phyloP scores from a whole-genome alignment of 2,113 vertebrate species.

The Alouatta palliata region DNA sequence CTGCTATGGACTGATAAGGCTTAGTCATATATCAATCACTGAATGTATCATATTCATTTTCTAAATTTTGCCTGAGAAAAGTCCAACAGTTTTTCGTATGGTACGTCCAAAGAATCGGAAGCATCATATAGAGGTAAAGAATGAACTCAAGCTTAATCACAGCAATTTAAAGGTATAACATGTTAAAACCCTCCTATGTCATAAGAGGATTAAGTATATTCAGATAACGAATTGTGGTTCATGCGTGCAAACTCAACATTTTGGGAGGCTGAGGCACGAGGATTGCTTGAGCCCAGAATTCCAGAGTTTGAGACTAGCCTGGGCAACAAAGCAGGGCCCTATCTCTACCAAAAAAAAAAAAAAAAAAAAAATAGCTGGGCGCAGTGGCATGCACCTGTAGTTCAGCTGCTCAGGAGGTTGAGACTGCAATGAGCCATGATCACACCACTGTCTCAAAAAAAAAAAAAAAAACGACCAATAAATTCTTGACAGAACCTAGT shows the following conservation, averaged over 20 bases:
- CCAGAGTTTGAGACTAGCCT: too few species aligned
- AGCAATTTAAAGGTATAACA: constrained; percentile 9
- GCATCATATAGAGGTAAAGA: not conserved
- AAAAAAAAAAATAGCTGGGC: too few species aligned
- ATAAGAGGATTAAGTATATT: not conserved
- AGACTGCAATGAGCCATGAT: too few species aligned
- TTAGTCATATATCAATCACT: not conserved
- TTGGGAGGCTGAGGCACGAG: too few species aligned
- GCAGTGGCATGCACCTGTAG: too few species aligned
- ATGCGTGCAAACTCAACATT: too few species aligned
- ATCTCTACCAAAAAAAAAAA: too few species aligned
- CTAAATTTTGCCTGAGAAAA: constrained; percentile 9
- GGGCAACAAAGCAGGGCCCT: too few species aligned
- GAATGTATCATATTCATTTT: not conserved
- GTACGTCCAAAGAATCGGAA: not conserved
- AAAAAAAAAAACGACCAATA: too few species aligned
- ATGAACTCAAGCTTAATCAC: not conserved
- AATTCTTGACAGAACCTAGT: not conserved
- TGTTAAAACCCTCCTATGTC: not conserved
- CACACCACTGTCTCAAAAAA: too few species aligned
- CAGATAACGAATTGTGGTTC: not conserved
- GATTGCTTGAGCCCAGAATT: too few species aligned
- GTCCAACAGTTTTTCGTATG: not conserved
- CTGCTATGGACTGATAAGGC: not conserved
- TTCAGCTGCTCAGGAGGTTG: too few species aligned